These are phyloP conservation scores for Coronaproctus castanopsis DNA, from an alignment of 2,888 invertebrate genomes.

Conservation along the genomic window DNA sequence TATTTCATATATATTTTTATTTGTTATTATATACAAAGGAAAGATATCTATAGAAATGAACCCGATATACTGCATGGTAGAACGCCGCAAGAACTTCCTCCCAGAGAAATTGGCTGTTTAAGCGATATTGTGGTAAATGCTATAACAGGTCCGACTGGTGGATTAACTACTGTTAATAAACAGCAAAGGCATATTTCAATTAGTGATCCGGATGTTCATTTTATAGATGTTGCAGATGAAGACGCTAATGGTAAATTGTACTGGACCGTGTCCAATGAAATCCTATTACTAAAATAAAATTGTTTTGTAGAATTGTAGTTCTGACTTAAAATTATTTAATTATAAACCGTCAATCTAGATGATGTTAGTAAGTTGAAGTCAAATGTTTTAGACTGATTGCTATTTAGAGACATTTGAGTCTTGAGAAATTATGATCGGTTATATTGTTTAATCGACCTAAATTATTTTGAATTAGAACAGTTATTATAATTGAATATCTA, in stretches of 20 bases:
- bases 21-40: constrained; percentile 20
- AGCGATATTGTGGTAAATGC: constrained; percentile 42
- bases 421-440: no score
- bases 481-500: no score
- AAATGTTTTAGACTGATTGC: no score
- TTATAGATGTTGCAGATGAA: constrained; percentile 31
- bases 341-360: no score
- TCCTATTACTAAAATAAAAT: no score
- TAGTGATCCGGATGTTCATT: constrained; percentile 47
- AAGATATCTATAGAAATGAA: constrained; percentile 28
- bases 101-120: constrained; percentile 34
- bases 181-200: constrained; percentile 39
- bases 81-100: constrained; percentile 50
- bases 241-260: neutral
- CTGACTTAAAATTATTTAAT: no score
- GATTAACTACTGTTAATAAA: constrained; percentile 49
- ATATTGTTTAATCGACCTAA: no score
- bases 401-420: no score
- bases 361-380: no score
- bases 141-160: constrained; percentile 62
- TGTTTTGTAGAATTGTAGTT: no score
- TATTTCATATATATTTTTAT: constrained; percentile 5
- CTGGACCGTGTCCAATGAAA: no score
- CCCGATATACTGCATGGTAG: constrained; percentile 47
- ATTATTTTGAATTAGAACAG: no score